Percentiles rank a stretch among this genome's conserved stretches.
Conservation (phyloP, 2,888 invertebrate genomes). For the Drosophila kokeensis region DNA sequence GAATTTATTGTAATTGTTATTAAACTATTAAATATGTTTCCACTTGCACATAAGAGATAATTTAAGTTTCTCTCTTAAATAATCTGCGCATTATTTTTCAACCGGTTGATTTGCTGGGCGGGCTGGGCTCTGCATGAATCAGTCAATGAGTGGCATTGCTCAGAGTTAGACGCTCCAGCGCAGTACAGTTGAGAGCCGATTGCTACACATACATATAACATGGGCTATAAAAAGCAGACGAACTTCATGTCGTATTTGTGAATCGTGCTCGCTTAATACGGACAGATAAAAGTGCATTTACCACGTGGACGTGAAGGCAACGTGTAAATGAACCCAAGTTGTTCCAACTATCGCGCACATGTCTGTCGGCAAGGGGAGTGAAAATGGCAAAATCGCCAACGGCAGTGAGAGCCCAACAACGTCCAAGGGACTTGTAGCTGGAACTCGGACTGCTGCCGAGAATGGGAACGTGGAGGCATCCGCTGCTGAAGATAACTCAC, state of each 20-base stretch:
- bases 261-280: slow-evolving; percentile 23
- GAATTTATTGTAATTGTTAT: not conserved
- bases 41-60: not conserved
- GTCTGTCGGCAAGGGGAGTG: slow-evolving; percentile 23
- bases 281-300: slow-evolving; percentile 58
- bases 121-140: slow-evolving; percentile 29
- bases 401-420: slow-evolving; percentile 15
- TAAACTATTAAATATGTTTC: not conserved
- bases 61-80: not conserved
- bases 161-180: slow-evolving; percentile 47
- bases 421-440: slow-evolving; percentile 44
- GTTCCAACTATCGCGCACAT: slow-evolving; percentile 23
- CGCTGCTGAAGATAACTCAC: slow-evolving; percentile 62
- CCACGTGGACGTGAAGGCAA: slow-evolving; percentile 52
- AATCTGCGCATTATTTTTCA: not conserved
- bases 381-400: slow-evolving; percentile 7
- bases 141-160: slow-evolving; percentile 63
- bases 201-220: slow-evolving; percentile 1
- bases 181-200: slow-evolving; percentile 21
- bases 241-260: slow-evolving; percentile 56
- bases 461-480: slow-evolving; percentile 22
- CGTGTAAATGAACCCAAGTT: not conserved
- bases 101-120: slow-evolving; percentile 17
- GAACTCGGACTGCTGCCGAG: slow-evolving; percentile 8
- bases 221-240: slow-evolving; percentile 51